A percentile compares a stretch with the other conserved stretches of the same genome.
phyloP scores from a whole-genome alignment of 2,888 invertebrate genomes.

The Sceliomorpha sp. region DNA sequence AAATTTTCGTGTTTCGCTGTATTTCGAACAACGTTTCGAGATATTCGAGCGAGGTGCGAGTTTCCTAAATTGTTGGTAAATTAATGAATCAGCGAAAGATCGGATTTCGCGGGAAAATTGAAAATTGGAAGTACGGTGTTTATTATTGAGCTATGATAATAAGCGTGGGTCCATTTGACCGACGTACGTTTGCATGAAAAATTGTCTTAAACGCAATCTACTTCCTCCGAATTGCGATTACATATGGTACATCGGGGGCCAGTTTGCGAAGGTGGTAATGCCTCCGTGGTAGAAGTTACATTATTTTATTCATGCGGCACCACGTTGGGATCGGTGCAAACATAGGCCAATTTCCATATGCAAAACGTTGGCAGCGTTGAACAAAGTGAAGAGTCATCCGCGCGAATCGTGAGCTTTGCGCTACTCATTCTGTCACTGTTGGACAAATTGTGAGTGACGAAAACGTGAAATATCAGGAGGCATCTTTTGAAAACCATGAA shows the following conservation, averaged over 20 bases:
- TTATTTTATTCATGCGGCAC: slow-evolving; percentile 71
- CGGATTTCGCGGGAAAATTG: too few relatives aligned
- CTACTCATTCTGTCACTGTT: slow-evolving; percentile 27
- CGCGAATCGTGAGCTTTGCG: slow-evolving; percentile 40
- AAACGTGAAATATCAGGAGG: slow-evolving; percentile 20
- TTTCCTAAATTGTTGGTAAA: too few relatives aligned
- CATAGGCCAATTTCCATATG: slow-evolving; percentile 69
- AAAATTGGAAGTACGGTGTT: too few relatives aligned
- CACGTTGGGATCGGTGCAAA: slow-evolving; percentile 58
- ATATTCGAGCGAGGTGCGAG: too few relatives aligned
- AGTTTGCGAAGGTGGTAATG: slow-evolving; percentile 17
- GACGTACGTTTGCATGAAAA: not conserved
- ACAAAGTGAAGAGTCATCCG: slow-evolving; percentile 57
- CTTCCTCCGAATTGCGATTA: slow-evolving; percentile 3
- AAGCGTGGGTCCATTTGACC: too few relatives aligned
- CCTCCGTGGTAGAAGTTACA: slow-evolving; percentile 56
- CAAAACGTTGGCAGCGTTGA: slow-evolving; percentile 61
- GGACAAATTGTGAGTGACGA: slow-evolving; percentile 17
- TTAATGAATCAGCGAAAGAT: too few relatives aligned
- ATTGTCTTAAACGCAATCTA: not conserved
- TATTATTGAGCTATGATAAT: too few relatives aligned
- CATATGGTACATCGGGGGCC: slow-evolving; percentile 12
- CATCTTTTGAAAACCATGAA: slow-evolving; percentile 13
- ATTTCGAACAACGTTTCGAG: too few relatives aligned
- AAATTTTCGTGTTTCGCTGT: too few relatives aligned